Evolutionary conservation across 2,888 invertebrate species (phyloP).

Genomic region (Cryptops parisi): DNA sequence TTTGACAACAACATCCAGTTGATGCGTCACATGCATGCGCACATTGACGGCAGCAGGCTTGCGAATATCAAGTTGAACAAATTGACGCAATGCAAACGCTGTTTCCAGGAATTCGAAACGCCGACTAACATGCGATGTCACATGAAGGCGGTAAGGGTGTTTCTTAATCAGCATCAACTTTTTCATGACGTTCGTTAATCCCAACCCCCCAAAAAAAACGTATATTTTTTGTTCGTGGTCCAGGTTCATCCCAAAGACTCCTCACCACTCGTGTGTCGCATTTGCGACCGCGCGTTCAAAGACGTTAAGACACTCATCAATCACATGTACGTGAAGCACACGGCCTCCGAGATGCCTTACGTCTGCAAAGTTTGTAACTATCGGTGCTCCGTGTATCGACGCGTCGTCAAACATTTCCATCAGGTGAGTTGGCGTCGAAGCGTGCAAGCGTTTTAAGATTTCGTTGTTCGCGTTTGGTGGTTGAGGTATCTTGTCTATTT

Average conservation of each 20-base stretch:
- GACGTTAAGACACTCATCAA: slow-evolving; percentile 51
- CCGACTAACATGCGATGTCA: slow-evolving; percentile 47
- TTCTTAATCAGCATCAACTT: no score
- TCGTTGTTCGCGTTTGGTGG: no score
- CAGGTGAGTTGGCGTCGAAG: no score
- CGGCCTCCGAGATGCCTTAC: slow-evolving; percentile 76
- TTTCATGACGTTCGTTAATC: no score
- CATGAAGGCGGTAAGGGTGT: slow-evolving; percentile 41
- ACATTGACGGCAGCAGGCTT: slow-evolving; percentile 42
- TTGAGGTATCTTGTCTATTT: no score
- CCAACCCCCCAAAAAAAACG: no score
- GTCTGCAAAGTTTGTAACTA: slow-evolving; percentile 65
- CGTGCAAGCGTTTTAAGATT: no score
- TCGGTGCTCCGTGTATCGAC: slow-evolving; percentile 67
- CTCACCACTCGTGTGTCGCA: slow-evolving; percentile 37
- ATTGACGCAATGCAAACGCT: slow-evolving; percentile 47
- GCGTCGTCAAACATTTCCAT: slow-evolving; percentile 66
- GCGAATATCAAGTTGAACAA: slow-evolving; percentile 31
- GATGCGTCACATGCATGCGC: slow-evolving; percentile 55
- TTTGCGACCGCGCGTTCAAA: slow-evolving; percentile 44
- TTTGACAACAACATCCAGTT: slow-evolving; percentile 54
- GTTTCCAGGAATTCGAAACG: slow-evolving; percentile 48
- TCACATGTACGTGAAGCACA: slow-evolving; percentile 66
- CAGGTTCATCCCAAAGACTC: slow-evolving; percentile 32
- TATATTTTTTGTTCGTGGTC: no score